Evolutionary conservation across 2,888 invertebrate genomes (phyloP), one percentile per base, ranked within the genome.

Genomic region (Drosophila prolongata): DNA sequence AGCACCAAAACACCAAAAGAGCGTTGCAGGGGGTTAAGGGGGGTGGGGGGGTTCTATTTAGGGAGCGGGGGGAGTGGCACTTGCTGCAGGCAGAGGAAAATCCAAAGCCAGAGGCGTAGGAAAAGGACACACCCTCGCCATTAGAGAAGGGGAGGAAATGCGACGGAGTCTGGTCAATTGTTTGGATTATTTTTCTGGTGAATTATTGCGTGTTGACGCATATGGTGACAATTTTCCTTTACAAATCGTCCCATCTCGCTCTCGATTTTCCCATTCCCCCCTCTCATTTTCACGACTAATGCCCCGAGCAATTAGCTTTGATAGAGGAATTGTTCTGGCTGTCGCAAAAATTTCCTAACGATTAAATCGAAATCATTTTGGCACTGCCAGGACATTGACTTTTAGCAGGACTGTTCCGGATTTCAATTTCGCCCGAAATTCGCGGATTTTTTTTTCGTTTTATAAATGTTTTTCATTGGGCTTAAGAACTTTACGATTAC

Each of bases 121-220:
- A 62, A 49, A 57, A 61, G 76, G 72, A 70, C 82, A 80, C 89
- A 83, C 90, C 91, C 90, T 75, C 77, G 73, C 83, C 78, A 90
- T 90, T 87, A 89, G 80, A 67, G n/a, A 46, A 46, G 44, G 43
- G 59, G 57, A 65, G 43, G 53, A 65, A 24, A 16, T 16, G 44
- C 24, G 46, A 38, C 59, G 62, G 77, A 79, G 80, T 80, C 79
- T 85, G 91, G 91, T 89, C 91, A 91, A 92, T 92, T 91, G 91
- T 90, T 91, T 91, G 90, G 90, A 91, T 91, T 92, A 91, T 90
- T 91, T 90, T 91, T 89, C 90, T 91, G 91, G 92, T 92, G 90
- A 92, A 90, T 92, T 92, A 92, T 92, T 92, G 92, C 92, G 91
- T 92, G 92, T 92, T 92, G 91, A 91, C 92, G 92, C 92, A 92